Base-by-base conservation (phyloP, 2,797 vertebrate genomes). In the Hydrolagus colliei region DNA sequence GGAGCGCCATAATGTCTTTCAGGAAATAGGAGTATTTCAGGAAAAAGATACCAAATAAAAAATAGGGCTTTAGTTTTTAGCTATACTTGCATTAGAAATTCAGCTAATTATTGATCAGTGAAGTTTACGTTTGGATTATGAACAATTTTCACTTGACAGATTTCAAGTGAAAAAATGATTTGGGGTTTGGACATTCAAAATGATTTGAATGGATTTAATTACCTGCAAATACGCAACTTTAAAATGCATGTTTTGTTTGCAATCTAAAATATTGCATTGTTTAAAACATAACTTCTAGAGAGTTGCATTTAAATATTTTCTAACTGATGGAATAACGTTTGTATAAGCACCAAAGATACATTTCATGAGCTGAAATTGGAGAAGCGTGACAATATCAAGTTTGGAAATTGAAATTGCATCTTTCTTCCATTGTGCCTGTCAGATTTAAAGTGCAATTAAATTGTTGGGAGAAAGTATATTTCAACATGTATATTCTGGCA, bases 31-130 rank as follows among this genome's bases (percentile, higher is more conserved):
- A 67, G 2, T 82, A 32, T 13, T 67, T 61, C 7, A 82, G 41
- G 63, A 35, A 68, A 52, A 82, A 10, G 14, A 68, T 82, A 35
- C 79, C 18, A 20, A 82, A 82, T 80, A 32, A 67, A 27, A 80
- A 80, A 27, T 65, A 27, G 7, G 61, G 65, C 62, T 62, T 62
- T 12, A 61, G 5, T 13, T 82, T 41, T 59, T 9, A 27, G 12
- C 18, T 82, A 9, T 41, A 35, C 67, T 65, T 35, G 27, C 63
- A 35, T 14, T 32, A 62, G 52, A 80, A 27, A 68, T 82, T 82
- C 62, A 82, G 35, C 65, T 32, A 65, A 22, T 27, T 10, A 65
- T 80, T 80, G 41, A 52, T 52, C 22, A 35, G 22, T 32, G 32
- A 82, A 82, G 65, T 82, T 67, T 65, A 82, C 18, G 9, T 32